Conservation (phyloP, 2,888 invertebrate species). For the Nemapogon koenigi region DNA sequence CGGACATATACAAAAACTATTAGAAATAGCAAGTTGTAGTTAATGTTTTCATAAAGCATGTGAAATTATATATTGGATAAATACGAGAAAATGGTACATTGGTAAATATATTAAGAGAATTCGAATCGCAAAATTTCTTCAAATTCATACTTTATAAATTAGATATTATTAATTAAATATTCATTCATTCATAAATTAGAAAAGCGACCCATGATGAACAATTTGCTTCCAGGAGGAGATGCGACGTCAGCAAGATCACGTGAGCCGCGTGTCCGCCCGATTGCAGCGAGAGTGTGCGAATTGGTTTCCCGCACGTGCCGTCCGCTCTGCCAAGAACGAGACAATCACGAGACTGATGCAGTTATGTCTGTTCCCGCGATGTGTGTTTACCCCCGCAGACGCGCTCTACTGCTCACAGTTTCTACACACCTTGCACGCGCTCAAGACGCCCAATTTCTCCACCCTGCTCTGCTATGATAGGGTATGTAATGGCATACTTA, state of each 20-base stretch:
- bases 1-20: too few relatives aligned
- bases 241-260: conserved; percentile 93
- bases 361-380: conserved; percentile 95
- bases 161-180: too few relatives aligned
- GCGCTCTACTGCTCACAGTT: conserved; percentile 98
- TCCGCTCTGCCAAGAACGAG: conserved; percentile 92
- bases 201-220: too few relatives aligned
- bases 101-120: too few relatives aligned
- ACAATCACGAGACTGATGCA: conserved; percentile 96
- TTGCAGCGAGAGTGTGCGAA: conserved; percentile 79
- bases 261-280: conserved; percentile 80
- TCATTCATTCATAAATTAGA: too few relatives aligned
- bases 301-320: conserved; percentile 87
- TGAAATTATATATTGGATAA: too few relatives aligned
- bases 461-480: conserved; percentile 96
- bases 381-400: conserved; percentile 95
- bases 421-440: conserved; percentile 91
- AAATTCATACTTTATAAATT: too few relatives aligned
- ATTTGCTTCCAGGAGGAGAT: conserved; percentile 79
- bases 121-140: too few relatives aligned
- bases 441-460: conserved; percentile 96
- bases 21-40: too few relatives aligned
- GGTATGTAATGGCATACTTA: conserved; percentile 60
- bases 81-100: too few relatives aligned
- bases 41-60: too few relatives aligned